phyloP scores from a whole-genome alignment of 2,113 vertebrate genomes.

The Carassius gibelio region DNA sequence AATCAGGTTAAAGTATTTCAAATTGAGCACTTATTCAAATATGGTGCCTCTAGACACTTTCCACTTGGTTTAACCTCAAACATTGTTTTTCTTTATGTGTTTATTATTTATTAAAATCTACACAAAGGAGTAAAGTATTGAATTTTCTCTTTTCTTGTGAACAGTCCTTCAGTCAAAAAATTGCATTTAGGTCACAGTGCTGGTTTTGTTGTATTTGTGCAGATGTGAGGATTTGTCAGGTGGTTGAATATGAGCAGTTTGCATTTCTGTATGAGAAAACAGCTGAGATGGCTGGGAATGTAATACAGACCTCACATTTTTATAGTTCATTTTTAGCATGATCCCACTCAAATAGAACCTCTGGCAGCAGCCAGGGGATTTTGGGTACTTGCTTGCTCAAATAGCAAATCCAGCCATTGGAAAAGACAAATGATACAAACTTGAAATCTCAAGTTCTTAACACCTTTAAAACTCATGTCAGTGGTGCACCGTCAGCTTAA shows the following conservation, averaged over 20 bases:
- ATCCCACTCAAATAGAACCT: neutral
- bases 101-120: no score
- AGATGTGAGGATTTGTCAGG: neutral
- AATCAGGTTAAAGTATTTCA: no score
- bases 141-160: no score
- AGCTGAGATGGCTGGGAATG: neutral
- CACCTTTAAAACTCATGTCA: neutral
- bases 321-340: neutral
- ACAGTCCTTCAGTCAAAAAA: neutral
- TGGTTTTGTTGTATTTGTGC: neutral
- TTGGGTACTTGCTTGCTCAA: neutral
- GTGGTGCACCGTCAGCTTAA: neutral
- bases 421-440: constrained; percentile 10
- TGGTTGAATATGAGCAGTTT: neutral
- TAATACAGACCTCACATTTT: neutral
- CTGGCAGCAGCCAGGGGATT: constrained; percentile 16
- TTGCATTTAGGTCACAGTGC: neutral
- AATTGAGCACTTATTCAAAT: no score
- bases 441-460: neutral
- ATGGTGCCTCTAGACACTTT: no score
- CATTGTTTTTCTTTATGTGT: no score
- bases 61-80: no score
- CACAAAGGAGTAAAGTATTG: no score
- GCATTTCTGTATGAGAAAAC: neutral
- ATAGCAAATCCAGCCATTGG: constrained; percentile 16